Conservation (phyloP, 2,888 invertebrate genomes). For the Tachina grossa region DNA sequence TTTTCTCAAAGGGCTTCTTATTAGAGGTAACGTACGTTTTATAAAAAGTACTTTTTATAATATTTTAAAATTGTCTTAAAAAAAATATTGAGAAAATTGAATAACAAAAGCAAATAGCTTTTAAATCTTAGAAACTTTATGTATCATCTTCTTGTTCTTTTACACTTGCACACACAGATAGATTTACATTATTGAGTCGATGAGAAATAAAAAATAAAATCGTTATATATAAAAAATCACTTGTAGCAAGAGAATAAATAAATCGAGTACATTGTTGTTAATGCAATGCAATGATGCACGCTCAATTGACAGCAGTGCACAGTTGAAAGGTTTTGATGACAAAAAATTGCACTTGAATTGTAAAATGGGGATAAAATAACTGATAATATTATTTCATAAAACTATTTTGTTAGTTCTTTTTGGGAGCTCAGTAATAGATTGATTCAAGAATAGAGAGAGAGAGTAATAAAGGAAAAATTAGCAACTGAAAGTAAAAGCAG, state of each 20-base stretch:
- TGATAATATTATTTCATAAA: constrained; percentile 7
- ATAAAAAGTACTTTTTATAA: background rate
- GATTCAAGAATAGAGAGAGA: background rate
- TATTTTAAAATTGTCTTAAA: background rate
- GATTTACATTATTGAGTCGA: background rate
- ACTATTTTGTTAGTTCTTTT: background rate
- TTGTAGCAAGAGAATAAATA: background rate
- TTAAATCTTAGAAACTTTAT: background rate
- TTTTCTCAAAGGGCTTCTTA: background rate
- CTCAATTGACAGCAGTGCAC: constrained; percentile 40
- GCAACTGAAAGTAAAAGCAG: background rate
- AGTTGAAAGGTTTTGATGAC: constrained; percentile 28
- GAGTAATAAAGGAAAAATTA: background rate
- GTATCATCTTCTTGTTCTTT: background rate
- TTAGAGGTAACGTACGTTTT: background rate
- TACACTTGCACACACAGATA: background rate
- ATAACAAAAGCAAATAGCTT: background rate
- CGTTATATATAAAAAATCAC: constrained; percentile 11
- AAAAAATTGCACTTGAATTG: constrained; percentile 15
- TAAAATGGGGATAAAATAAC: constrained; percentile 1
- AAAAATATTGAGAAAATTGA: background rate
- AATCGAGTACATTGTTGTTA: constrained; percentile 17
- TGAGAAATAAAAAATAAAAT: constrained; percentile 2
- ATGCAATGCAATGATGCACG: constrained; percentile 17
- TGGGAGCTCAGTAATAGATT: background rate